Evolutionary conservation across 2,888 invertebrate species (phyloP).

Genomic region (Lamellibrachia columna): DNA sequence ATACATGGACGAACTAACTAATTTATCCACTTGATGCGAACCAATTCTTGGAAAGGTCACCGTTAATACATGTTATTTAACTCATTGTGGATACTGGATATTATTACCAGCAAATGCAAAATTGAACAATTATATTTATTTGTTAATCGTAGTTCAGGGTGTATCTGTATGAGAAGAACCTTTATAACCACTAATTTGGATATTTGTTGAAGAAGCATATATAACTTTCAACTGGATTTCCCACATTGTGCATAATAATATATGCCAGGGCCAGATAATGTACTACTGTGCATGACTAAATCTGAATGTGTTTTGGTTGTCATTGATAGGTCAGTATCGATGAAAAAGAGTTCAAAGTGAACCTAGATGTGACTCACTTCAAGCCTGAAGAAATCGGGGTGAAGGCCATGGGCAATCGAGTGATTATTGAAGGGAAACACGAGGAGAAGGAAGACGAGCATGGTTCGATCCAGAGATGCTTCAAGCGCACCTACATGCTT

Average conservation of each 20-base stretch:
- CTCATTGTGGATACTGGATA: not conserved
- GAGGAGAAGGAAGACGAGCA: constrained; percentile 87
- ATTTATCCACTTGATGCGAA: too few relatives aligned
- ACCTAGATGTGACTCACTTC: constrained; percentile 68
- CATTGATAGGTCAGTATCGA: constrained; percentile 63
- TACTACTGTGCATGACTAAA: not conserved
- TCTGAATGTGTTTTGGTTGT: not conserved
- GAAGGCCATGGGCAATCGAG: constrained; percentile 76
- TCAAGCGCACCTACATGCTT: not conserved
- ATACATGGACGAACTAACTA: too few relatives aligned
- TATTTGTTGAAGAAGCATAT: not conserved
- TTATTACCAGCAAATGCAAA: not conserved
- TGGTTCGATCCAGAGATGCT: constrained; percentile 78
- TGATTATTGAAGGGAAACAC: constrained; percentile 81
- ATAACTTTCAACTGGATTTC: too few relatives aligned
- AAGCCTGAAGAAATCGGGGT: constrained; percentile 80
- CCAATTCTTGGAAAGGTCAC: too few relatives aligned
- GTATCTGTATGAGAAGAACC: too few relatives aligned
- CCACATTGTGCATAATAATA: not conserved
- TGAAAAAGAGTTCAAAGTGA: constrained; percentile 62
- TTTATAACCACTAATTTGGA: too few relatives aligned
- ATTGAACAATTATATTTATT: too few relatives aligned
- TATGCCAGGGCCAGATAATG: not conserved
- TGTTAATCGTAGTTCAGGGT: too few relatives aligned
- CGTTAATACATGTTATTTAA: too few relatives aligned